Conservation (phyloP, 2,113 vertebrate species). For the Chlamydotis undulata region DNA sequence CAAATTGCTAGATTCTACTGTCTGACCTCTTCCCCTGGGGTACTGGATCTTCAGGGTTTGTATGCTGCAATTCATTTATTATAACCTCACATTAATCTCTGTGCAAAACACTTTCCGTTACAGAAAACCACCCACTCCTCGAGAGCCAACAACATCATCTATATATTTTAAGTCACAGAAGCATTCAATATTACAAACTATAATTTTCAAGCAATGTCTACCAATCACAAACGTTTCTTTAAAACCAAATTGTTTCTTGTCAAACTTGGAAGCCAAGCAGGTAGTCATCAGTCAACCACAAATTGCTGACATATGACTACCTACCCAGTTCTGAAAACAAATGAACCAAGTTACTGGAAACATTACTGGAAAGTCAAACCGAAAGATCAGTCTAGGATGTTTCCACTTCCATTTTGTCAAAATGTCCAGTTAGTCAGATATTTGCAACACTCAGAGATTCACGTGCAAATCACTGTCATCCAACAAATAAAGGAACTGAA, state of each 20-base stretch:
- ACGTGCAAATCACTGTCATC: neutral
- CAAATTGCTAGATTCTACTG: neutral
- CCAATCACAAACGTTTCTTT: neutral
- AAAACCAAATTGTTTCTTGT: neutral
- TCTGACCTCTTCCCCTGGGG: neutral
- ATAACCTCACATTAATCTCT: neutral
- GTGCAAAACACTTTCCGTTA: neutral
- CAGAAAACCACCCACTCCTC: neutral
- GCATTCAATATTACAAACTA: neutral
- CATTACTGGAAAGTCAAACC: constrained; percentile 1
- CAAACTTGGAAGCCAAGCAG: constrained; percentile 15
- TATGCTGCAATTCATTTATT: neutral
- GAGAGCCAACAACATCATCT: neutral
- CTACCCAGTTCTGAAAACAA: constrained; percentile 12
- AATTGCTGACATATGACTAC: constrained; percentile 17
- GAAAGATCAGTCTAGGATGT: neutral
- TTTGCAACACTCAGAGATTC: neutral
- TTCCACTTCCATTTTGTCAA: neutral
- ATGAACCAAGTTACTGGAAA: neutral
- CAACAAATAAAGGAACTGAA: neutral
- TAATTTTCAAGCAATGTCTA: constrained; percentile 2
- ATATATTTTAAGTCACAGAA: constrained; percentile 11
- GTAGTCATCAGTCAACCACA: constrained; percentile 40
- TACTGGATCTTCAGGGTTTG: neutral
- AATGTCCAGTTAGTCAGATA: neutral